Evolutionary conservation across 2,888 invertebrate genomes (phyloP).

Genomic region (Anoncus sp.): DNA sequence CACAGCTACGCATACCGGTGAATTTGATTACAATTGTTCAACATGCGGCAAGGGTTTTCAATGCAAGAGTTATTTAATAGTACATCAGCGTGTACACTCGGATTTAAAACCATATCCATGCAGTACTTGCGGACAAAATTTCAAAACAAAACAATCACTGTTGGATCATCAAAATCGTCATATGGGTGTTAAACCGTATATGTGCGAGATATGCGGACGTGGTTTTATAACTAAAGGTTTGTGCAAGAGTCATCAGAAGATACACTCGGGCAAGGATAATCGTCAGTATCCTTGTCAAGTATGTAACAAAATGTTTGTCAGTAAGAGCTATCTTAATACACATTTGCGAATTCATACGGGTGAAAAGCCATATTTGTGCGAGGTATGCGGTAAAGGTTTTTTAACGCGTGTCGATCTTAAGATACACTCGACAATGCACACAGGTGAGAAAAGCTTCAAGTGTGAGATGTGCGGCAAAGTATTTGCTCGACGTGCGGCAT

Average conservation of each 20-base stretch:
- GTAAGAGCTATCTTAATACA: constrained; percentile 86
- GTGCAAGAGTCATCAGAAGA: constrained; percentile 86
- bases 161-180: constrained; percentile 86
- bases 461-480: constrained; percentile 87
- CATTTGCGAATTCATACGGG: constrained; percentile 86
- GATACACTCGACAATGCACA: constrained; percentile 87
- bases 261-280: constrained; percentile 86
- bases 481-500: constrained; percentile 86
- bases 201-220: constrained; percentile 85
- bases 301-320: constrained; percentile 86
- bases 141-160: constrained; percentile 86
- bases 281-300: constrained; percentile 86
- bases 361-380: constrained; percentile 86
- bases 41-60: constrained; percentile 87
- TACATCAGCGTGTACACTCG: constrained; percentile 86
- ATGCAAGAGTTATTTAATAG: constrained; percentile 86
- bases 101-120: constrained; percentile 86
- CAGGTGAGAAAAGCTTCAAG: constrained; percentile 86
- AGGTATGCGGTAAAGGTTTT: constrained; percentile 87
- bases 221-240: constrained; percentile 87
- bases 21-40: constrained; percentile 85
- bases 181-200: constrained; percentile 86
- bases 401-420: constrained; percentile 85
- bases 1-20: constrained; percentile 86
- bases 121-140: constrained; percentile 85